These are phyloP conservation scores for Poecilus cupreus DNA, from an alignment of 2,888 invertebrate genomes.

Conservation along the genomic window DNA sequence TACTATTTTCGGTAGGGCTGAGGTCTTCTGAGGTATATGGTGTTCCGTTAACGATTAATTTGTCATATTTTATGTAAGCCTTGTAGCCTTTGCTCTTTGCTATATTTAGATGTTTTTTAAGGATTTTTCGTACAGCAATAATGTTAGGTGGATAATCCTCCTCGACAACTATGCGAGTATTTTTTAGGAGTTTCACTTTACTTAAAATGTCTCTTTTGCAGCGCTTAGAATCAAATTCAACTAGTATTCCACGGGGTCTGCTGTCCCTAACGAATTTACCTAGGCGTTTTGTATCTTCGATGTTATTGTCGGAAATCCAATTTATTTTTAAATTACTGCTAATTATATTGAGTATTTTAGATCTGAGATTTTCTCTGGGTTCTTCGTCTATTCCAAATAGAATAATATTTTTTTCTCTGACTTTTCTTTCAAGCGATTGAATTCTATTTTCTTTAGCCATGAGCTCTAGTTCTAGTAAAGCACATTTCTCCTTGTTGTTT, in stretches of 20 bases:
- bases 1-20: too few species aligned
- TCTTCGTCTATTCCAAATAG: not conserved
- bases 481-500: not conserved
- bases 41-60: not conserved
- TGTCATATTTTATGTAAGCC: not conserved
- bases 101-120: not conserved
- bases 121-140: not conserved
- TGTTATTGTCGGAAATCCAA: not conserved
- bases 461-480: not conserved
- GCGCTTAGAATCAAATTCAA: not conserved
- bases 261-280: not conserved
- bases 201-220: not conserved
- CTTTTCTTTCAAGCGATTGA: not conserved
- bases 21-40: not conserved
- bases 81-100: not conserved
- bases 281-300: not conserved
- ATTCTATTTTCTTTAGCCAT: not conserved
- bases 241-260: not conserved
- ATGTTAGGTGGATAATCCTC: not conserved
- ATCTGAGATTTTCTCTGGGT: not conserved
- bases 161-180: not conserved
- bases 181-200: not conserved
- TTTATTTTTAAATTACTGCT: not conserved
- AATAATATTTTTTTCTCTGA: not conserved
- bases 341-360: not conserved